Conservation (phyloP, 2,797 vertebrate species). For the Iguana delicatissima region DNA sequence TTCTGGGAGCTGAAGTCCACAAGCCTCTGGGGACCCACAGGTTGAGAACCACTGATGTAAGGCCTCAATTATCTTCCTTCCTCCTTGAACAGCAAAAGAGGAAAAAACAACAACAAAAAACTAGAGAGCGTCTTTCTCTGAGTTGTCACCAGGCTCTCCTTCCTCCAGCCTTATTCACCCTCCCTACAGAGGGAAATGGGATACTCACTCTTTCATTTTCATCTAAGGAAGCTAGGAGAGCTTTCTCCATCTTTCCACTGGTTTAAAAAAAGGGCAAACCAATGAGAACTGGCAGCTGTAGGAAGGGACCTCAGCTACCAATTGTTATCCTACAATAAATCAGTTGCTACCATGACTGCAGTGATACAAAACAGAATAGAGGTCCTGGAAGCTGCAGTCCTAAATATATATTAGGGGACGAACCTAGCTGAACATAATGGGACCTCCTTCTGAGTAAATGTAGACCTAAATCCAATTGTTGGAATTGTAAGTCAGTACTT, state of each 20-base stretch:
- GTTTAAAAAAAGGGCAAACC: neutral
- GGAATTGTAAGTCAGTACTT: too few species aligned
- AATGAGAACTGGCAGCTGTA: neutral
- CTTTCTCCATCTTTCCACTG: neutral
- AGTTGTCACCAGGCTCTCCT: too few species aligned
- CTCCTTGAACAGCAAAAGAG: neutral
- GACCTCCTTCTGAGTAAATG: neutral
- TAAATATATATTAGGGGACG: neutral
- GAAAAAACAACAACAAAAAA: too few species aligned
- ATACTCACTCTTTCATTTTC: neutral
- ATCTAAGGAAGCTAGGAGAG: neutral
- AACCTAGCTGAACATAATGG: neutral
- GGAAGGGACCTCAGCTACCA: neutral
- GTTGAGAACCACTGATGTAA: too few species aligned
- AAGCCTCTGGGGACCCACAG: too few species aligned
- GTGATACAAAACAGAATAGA: constrained; percentile 32
- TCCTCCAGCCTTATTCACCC: neutral
- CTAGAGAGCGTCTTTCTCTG: neutral
- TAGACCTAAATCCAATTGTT: neutral
- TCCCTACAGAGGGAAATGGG: neutral
- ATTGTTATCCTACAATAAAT: constrained; percentile 42
- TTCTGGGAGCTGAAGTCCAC: too few species aligned
- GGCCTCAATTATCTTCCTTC: neutral
- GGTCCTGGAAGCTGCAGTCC: neutral
- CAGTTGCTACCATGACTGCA: constrained; percentile 40